phyloP scores from a whole-genome alignment of 2,888 invertebrate genomes.

The Amiota communis region DNA sequence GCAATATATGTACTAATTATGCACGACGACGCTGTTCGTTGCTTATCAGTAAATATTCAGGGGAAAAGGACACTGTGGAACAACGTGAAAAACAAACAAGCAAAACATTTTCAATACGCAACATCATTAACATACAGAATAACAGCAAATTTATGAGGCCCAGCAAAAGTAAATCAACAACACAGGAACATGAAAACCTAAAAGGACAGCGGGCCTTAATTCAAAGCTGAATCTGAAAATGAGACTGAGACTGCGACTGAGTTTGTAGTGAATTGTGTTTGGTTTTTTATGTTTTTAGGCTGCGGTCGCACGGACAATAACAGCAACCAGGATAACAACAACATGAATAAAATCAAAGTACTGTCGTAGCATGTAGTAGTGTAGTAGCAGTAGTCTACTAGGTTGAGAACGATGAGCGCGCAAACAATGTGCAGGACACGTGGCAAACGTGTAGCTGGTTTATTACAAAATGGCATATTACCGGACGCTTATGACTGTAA shows the following conservation, averaged over 20 bases:
- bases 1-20: background rate
- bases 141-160: conserved; percentile 33
- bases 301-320: background rate
- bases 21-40: background rate
- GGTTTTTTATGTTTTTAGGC: conserved; percentile 22
- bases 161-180: conserved; percentile 2
- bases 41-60: conserved; percentile 7
- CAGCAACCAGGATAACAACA: background rate
- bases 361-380: background rate
- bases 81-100: background rate
- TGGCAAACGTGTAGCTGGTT: conserved; percentile 40
- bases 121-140: conserved; percentile 43
- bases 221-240: background rate
- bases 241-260: conserved; percentile 9
- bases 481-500: conserved; percentile 57
- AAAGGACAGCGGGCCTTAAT: no score
- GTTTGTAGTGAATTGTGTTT: conserved; percentile 8
- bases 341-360: background rate
- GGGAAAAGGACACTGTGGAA: background rate
- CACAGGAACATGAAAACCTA: background rate
- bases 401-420: background rate
- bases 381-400: no score
- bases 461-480: conserved; percentile 56
- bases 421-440: conserved; percentile 30
- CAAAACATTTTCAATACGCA: conserved; percentile 33